These are phyloP conservation scores for Autographa gamma DNA, from an alignment of 2,888 invertebrate genomes.

Conservation along the genomic window DNA sequence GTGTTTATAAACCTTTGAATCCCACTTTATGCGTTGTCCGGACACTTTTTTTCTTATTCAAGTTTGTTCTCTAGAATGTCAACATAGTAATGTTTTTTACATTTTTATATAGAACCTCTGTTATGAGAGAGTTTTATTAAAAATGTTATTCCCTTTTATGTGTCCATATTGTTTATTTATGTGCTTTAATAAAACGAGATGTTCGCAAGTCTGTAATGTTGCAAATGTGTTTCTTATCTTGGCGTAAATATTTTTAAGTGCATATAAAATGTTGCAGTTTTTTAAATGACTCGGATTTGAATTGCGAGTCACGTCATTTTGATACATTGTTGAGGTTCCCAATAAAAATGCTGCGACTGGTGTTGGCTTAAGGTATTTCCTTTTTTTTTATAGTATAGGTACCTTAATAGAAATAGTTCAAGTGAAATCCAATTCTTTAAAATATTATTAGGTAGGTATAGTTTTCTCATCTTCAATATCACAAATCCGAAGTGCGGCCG, in stretches of 20 bases:
- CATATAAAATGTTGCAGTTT: constrained; percentile 43
- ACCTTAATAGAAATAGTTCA: not conserved
- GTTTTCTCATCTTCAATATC: not conserved
- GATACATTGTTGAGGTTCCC: constrained; percentile 32
- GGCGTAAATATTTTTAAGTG: constrained; percentile 50
- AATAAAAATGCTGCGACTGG: not conserved
- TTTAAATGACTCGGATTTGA: constrained; percentile 29
- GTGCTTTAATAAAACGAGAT: constrained; percentile 51
- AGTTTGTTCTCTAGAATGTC: constrained; percentile 10
- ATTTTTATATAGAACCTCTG: constrained; percentile 23
- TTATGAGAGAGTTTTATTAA: constrained; percentile 45
- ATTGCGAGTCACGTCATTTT: constrained; percentile 24
- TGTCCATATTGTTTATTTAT: constrained; percentile 50
- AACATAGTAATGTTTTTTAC: constrained; percentile 29
- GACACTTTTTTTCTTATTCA: constrained; percentile 9
- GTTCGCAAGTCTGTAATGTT: constrained; percentile 43
- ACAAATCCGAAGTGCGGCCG: not conserved
- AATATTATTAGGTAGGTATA: no score
- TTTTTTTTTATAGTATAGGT: not conserved
- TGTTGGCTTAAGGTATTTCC: not conserved
- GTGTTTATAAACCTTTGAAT: not conserved
- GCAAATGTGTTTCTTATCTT: constrained; percentile 53
- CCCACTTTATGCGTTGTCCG: not conserved
- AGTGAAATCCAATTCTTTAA: no score
- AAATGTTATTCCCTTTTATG: constrained; percentile 41